Percentiles rank a stretch among this genome's conserved stretches.
Evolutionary conservation across 1,140 invertebrate species (phyloP).

Genomic region (Luehdorfia chinensis): DNA sequence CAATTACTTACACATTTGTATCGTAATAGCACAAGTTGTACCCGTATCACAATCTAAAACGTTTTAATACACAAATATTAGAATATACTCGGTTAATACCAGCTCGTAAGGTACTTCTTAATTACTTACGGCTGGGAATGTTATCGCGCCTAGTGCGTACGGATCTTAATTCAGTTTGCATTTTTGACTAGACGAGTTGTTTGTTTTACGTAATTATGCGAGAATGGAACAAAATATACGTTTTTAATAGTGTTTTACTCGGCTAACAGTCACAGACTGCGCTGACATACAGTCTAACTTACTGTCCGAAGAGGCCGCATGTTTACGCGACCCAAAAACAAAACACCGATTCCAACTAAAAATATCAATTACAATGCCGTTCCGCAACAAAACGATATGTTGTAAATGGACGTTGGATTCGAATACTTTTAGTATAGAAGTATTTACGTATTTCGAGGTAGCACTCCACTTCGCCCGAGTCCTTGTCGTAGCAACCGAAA

Average conservation of each 20-base stretch:
- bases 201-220: slow-evolving; percentile 10
- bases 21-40: slow-evolving; percentile 70
- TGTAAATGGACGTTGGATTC: slow-evolving; percentile 43
- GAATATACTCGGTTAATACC: too few species aligned
- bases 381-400: slow-evolving; percentile 53
- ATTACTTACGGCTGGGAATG: slow-evolving; percentile 67
- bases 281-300: slow-evolving; percentile 64
- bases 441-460: slow-evolving; percentile 77
- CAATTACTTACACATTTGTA: slow-evolving; percentile 72
- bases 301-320: slow-evolving; percentile 58
- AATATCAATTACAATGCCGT: slow-evolving; percentile 73
- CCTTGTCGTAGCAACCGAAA: slow-evolving; percentile 74
- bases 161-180: slow-evolving; percentile 57
- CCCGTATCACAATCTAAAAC: slow-evolving; percentile 72
- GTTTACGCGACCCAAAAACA: slow-evolving; percentile 74
- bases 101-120: too few species aligned
- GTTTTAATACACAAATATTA: slow-evolving; percentile 40
- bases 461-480: slow-evolving; percentile 75
- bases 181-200: slow-evolving; percentile 29
- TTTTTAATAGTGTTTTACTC: slow-evolving; percentile 51
- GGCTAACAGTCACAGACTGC: slow-evolving; percentile 55
- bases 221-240: slow-evolving; percentile 27
- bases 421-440: slow-evolving; percentile 53
- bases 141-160: slow-evolving; percentile 64
- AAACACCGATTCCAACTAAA: slow-evolving; percentile 68